Percentiles rank a stretch among this genome's conserved stretches.
These are phyloP conservation scores for Philypnodon macrostomus DNA, from an alignment of 2,797 vertebrate genomes.

Conservation along the genomic window DNA sequence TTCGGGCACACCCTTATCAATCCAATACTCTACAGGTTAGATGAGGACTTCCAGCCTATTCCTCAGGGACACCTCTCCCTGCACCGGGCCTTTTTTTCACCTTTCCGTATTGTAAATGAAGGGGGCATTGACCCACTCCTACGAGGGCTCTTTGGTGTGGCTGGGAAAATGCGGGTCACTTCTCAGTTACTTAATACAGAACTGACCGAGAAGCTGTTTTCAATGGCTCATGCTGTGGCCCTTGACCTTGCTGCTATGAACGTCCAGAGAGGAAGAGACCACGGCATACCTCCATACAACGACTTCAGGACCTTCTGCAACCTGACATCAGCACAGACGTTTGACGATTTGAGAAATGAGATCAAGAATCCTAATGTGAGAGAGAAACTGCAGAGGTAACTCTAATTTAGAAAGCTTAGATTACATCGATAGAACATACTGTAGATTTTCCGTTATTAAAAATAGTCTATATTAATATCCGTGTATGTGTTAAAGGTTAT, in stretches of 20 bases:
- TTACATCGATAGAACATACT: too few relatives aligned
- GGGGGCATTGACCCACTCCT: constrained; percentile 96
- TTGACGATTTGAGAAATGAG: constrained; percentile 93
- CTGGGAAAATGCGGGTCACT: constrained; percentile 93
- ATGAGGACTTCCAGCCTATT: constrained; percentile 89
- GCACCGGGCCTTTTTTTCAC: constrained; percentile 97
- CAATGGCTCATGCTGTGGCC: constrained; percentile 95
- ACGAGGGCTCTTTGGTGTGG: constrained; percentile 90
- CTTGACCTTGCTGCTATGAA: constrained; percentile 97
- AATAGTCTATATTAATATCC: too few relatives aligned
- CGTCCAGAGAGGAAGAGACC: constrained; percentile 94
- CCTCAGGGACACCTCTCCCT: constrained; percentile 91
- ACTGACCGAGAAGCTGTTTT: constrained; percentile 94
- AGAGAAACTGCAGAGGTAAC: constrained; percentile 89
- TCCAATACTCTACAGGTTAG: constrained; percentile 89
- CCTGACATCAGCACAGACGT: constrained; percentile 86
- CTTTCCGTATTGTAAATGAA: constrained; percentile 95
- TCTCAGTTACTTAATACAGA: constrained; percentile 93
- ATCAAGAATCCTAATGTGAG: constrained; percentile 89
- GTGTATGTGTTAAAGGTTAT: constrained; percentile 74
- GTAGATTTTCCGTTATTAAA: too few relatives aligned
- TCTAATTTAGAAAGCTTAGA: background rate
- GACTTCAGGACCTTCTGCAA: constrained; percentile 97
- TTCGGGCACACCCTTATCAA: constrained; percentile 98
- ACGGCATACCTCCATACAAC: constrained; percentile 95